Conservation (phyloP, 2,888 invertebrate species). For the Urechis unicinctus region DNA sequence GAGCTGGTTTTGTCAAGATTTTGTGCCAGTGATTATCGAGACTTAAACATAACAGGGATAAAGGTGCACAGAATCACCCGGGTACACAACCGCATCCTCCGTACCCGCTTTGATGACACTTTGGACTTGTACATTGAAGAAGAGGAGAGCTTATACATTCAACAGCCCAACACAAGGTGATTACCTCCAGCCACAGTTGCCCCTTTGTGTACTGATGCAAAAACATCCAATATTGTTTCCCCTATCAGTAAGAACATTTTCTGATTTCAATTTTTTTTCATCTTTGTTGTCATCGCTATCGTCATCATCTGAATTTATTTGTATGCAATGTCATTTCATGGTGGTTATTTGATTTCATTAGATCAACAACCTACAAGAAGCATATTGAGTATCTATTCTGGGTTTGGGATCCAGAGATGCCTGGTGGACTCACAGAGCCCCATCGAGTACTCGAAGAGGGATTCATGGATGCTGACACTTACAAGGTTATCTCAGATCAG, state of each 20-base stretch:
- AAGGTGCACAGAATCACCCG: slow-evolving; percentile 43
- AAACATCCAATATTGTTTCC: too few relatives aligned
- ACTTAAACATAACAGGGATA: slow-evolving; percentile 38
- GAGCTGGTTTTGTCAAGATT: slow-evolving; percentile 48
- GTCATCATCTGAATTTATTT: too few relatives aligned
- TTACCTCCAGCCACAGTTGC: too few relatives aligned
- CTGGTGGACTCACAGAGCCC: slow-evolving; percentile 37
- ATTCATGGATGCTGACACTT: slow-evolving; percentile 38
- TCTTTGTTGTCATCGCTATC: too few relatives aligned
- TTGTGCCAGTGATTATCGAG: slow-evolving; percentile 44
- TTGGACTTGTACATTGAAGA: slow-evolving; percentile 35
- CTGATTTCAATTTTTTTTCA: too few relatives aligned
- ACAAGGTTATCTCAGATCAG: slow-evolving; percentile 28
- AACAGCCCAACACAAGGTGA: too few relatives aligned
- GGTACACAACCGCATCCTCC: slow-evolving; percentile 43
- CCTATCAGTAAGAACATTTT: too few relatives aligned
- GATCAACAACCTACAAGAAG: slow-evolving; percentile 43
- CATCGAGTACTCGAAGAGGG: slow-evolving; percentile 43
- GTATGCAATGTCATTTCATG: too few relatives aligned
- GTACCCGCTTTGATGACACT: slow-evolving; percentile 41
- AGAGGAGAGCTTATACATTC: slow-evolving; percentile 24
- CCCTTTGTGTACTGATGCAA: too few relatives aligned
- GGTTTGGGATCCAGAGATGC: slow-evolving; percentile 44
- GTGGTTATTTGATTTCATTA: too few relatives aligned
- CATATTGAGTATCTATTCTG: slow-evolving; percentile 48